Evolutionary conservation across 2,888 invertebrate genomes (phyloP).

Genomic region (Drosophila percnosoma): DNA sequence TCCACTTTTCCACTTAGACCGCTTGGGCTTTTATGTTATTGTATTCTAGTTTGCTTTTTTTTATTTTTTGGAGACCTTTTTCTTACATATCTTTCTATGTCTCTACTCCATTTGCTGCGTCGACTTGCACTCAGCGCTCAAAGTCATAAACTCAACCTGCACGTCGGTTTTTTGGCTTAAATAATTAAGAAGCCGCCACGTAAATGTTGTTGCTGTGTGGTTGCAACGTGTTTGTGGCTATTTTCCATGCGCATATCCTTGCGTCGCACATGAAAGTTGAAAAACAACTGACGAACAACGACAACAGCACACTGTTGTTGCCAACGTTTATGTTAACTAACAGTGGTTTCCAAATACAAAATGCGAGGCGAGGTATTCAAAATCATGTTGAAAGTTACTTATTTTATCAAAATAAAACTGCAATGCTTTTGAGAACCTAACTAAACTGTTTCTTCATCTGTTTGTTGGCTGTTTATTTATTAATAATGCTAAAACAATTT

Average conservation of each 20-base stretch:
- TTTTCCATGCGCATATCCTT: conserved; percentile 65
- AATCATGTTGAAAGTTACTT: not conserved
- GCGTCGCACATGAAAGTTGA: conserved; percentile 61
- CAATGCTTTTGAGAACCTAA: not conserved
- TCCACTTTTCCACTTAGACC: conserved; percentile 64
- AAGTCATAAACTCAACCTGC: conserved; percentile 54
- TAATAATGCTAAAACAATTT: not conserved
- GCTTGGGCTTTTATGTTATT: conserved; percentile 54
- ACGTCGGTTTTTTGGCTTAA: conserved; percentile 58
- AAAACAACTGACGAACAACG: conserved; percentile 53
- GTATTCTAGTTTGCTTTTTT: conserved; percentile 40
- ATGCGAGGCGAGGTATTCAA: not conserved
- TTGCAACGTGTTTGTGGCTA: conserved; percentile 28
- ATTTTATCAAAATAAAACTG: not conserved
- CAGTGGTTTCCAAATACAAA: conserved; percentile 5
- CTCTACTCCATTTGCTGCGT: conserved; percentile 13
- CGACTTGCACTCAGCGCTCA: conserved; percentile 38
- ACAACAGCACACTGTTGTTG: not conserved
- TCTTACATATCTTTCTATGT: conserved; percentile 39
- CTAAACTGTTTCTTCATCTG: not conserved
- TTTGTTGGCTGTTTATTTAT: not conserved
- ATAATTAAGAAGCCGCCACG: conserved; percentile 65
- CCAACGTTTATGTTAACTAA: conserved; percentile 34
- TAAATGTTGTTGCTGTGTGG: conserved; percentile 26
- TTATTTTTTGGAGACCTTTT: conserved; percentile 5